phyloP scores from a whole-genome alignment of 2,888 invertebrate species.

The Drosophila bunnanda region DNA sequence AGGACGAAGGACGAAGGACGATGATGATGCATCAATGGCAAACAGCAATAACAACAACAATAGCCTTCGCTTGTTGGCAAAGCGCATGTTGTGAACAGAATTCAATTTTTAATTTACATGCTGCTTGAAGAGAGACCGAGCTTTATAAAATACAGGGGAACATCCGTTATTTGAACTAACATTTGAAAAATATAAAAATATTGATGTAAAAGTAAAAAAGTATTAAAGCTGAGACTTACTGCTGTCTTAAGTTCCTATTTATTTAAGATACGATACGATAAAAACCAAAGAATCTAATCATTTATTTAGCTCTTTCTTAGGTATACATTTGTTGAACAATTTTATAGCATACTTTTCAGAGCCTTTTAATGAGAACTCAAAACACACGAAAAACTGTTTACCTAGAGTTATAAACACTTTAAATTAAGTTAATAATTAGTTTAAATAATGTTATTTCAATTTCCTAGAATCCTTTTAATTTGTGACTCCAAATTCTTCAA shows the following conservation, averaged over 20 bases:
- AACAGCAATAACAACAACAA: slow-evolving; percentile 43
- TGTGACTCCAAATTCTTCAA: too few species aligned
- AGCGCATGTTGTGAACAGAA: slow-evolving; percentile 68
- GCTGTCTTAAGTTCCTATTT: too few species aligned
- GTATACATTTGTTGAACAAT: background rate
- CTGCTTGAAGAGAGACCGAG: slow-evolving; percentile 31
- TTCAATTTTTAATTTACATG: slow-evolving; percentile 74
- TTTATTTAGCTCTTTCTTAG: too few species aligned
- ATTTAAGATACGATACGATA: too few species aligned
- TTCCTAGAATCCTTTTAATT: background rate
- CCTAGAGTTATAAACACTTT: background rate
- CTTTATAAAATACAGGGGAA: slow-evolving; percentile 7
- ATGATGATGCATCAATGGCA: slow-evolving; percentile 11
- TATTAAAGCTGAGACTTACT: background rate
- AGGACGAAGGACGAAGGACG: background rate
- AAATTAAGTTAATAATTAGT: background rate
- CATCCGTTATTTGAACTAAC: background rate
- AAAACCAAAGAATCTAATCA: too few species aligned
- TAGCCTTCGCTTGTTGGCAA: slow-evolving; percentile 43
- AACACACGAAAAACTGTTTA: background rate
- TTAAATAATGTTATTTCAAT: background rate
- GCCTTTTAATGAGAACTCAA: background rate
- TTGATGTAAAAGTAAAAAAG: too few species aligned
- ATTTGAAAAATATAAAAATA: background rate
- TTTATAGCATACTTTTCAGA: background rate